Evolutionary conservation across 2,113 vertebrate species (phyloP).

Genomic region (Proteles cristata): DNA sequence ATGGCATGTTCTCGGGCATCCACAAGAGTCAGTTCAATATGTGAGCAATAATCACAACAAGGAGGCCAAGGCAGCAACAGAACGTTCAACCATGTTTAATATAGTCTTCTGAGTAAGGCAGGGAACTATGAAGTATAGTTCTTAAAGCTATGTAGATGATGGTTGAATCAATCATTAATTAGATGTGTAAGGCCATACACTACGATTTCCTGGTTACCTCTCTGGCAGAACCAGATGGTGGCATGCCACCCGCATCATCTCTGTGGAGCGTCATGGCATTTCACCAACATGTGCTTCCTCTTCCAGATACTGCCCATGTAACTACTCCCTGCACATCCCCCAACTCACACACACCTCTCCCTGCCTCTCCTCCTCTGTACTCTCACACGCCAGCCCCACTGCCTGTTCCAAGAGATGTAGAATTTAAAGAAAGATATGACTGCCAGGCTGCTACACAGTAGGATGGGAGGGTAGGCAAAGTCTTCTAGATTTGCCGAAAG

Average conservation of each 20-base stretch:
- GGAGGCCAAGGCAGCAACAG: neutral
- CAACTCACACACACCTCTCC: neutral
- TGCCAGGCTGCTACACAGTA: too few relatives aligned
- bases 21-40: neutral
- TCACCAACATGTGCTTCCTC: neutral
- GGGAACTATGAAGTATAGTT: neutral
- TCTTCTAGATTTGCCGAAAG: neutral
- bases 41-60: neutral
- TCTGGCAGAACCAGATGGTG: rapidly evolving
- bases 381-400: neutral
- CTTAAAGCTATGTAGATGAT: neutral
- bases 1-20: neutral
- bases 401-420: neutral
- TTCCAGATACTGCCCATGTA: neutral
- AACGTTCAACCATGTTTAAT: neutral
- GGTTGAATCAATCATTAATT: neutral
- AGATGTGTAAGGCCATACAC: too few relatives aligned
- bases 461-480: neutral
- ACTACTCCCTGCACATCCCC: neutral
- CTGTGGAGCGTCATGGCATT: rapidly evolving
- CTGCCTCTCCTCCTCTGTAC: neutral
- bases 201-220: too few relatives aligned
- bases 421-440: neutral
- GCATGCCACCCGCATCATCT: rapidly evolving
- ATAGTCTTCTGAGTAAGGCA: neutral